These are phyloP conservation scores for Montipora efflorescens DNA, from an alignment of 64 coral and sea anemone genomes.

Conservation along the genomic window DNA sequence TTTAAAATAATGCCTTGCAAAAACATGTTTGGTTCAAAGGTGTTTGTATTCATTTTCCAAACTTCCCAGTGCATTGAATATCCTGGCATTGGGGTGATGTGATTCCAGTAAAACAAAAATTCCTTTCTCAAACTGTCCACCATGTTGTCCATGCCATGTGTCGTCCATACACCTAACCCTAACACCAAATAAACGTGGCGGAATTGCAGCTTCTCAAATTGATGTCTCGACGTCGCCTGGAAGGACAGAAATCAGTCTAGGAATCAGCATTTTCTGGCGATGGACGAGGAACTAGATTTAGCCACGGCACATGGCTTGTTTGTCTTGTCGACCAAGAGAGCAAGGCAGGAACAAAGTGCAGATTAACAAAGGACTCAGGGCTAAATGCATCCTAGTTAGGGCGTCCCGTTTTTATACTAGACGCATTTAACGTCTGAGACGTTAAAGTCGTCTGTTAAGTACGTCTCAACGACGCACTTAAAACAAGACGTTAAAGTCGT, in stretches of 20 bases:
- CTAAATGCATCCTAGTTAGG: not conserved
- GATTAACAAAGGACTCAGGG: not conserved
- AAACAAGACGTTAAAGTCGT: not conserved
- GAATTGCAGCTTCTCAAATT: too few species aligned
- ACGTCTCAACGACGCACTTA: not conserved
- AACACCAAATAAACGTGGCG: too few species aligned
- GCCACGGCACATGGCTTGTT: not conserved
- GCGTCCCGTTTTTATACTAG: slow-evolving; percentile 2
- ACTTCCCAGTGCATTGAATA: too few species aligned
- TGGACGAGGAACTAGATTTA: not conserved
- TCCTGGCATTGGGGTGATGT: too few species aligned
- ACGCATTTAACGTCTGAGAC: slow-evolving; percentile 32
- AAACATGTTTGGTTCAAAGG: too few species aligned
- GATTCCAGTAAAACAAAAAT: too few species aligned
- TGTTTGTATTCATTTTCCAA: too few species aligned
- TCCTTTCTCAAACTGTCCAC: too few species aligned
- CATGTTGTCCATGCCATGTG: too few species aligned
- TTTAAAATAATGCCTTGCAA: too few species aligned
- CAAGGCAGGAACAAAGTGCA: not conserved
- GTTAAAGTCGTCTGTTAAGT: slow-evolving; percentile 4
- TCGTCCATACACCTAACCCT: too few species aligned
- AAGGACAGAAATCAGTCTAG: not conserved
- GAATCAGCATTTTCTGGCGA: not conserved
- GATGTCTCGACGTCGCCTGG: too few species aligned
- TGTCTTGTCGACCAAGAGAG: not conserved